Percentiles rank a stretch among this genome's conserved stretches.
These are phyloP conservation scores for Poecilia velifera DNA, from an alignment of 2,797 vertebrate genomes.

Conservation along the genomic window DNA sequence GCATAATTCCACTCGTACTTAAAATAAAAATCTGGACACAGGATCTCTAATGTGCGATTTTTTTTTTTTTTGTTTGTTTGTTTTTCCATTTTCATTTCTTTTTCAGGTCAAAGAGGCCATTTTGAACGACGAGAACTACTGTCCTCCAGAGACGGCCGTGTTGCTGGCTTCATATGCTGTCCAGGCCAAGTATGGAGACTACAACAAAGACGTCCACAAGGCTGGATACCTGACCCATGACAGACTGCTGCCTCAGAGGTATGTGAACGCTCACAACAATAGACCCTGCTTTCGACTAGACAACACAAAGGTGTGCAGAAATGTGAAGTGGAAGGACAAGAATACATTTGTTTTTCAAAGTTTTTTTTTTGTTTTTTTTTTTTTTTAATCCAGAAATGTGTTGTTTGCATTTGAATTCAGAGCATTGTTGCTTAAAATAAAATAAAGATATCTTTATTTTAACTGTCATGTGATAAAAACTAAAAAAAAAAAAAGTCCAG, in stretches of 20 bases:
- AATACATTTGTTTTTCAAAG: neutral
- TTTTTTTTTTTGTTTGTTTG: too few species aligned
- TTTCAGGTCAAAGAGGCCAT: slow-evolving; percentile 93
- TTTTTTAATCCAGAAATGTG: neutral
- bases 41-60: neutral
- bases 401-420: neutral
- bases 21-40: neutral
- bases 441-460: neutral
- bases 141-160: slow-evolving; percentile 97
- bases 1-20: neutral
- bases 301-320: neutral
- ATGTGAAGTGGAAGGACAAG: neutral
- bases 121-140: slow-evolving; percentile 97
- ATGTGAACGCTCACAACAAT: neutral
- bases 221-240: slow-evolving; percentile 93
- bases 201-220: slow-evolving; percentile 92
- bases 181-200: slow-evolving; percentile 95
- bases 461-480: neutral
- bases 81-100: neutral
- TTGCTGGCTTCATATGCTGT: slow-evolving; percentile 95
- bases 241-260: slow-evolving; percentile 96
- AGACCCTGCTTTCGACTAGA: neutral
- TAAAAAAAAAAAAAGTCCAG: neutral
- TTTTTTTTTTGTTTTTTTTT: neutral
- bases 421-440: too few species aligned